These are phyloP conservation scores for Linnaemya tessellans DNA, from an alignment of 2,888 invertebrate genomes.

Conservation along the genomic window DNA sequence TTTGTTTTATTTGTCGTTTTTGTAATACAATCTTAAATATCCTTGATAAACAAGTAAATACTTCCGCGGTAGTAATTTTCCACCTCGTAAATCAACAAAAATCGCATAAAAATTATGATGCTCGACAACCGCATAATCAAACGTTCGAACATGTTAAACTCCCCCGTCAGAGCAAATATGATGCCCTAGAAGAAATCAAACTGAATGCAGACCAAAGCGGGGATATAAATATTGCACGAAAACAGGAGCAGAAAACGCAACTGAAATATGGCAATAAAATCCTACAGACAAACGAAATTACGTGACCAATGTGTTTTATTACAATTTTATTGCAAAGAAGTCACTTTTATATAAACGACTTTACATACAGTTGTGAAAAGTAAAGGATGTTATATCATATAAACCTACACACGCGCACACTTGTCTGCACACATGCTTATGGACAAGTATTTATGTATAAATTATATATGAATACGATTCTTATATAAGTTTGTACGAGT, in stretches of 20 bases:
- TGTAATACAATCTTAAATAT: slow-evolving; percentile 62
- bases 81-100: slow-evolving; percentile 71
- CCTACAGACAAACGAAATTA: slow-evolving; percentile 83
- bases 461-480: slow-evolving; percentile 55
- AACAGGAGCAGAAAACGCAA: slow-evolving; percentile 45
- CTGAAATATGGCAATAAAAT: slow-evolving; percentile 81
- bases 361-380: not conserved
- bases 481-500: slow-evolving; percentile 26
- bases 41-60: slow-evolving; percentile 62
- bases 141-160: slow-evolving; percentile 35
- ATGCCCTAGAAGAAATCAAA: slow-evolving; percentile 17
- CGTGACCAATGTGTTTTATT: slow-evolving; percentile 84
- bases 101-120: slow-evolving; percentile 69
- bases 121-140: slow-evolving; percentile 65
- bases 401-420: slow-evolving; percentile 17
- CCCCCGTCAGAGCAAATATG: slow-evolving; percentile 36
- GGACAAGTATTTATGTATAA: slow-evolving; percentile 58
- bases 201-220: slow-evolving; percentile 20
- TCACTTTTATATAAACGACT: slow-evolving; percentile 47
- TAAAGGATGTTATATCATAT: slow-evolving; percentile 23
- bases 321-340: slow-evolving; percentile 81
- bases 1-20: slow-evolving; percentile 1
- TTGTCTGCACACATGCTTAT: slow-evolving; percentile 11
- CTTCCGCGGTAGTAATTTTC: slow-evolving; percentile 69
- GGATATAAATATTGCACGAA: slow-evolving; percentile 72